Conservation (phyloP, 2,888 invertebrate species). For the Masnerella sp. region DNA sequence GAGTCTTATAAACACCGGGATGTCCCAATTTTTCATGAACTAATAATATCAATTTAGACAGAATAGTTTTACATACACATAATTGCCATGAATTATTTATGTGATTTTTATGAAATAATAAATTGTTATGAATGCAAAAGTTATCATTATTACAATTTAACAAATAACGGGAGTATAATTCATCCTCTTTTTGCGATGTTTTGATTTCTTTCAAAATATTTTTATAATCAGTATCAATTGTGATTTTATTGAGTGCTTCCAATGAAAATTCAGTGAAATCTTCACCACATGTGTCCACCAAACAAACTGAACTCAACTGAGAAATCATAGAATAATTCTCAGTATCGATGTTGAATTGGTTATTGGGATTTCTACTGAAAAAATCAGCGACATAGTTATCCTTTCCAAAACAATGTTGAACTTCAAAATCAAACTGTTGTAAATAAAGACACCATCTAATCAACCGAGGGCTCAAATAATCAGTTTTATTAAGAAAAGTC, state of each 20-base stretch:
- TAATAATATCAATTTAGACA: conserved; percentile 8
- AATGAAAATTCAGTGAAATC: no score
- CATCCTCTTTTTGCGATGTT: neutral
- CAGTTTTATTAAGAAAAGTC: conserved; percentile 4
- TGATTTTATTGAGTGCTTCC: no score
- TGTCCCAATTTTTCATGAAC: conserved; percentile 25
- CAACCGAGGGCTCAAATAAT: neutral
- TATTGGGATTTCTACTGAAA: conserved; percentile 19
- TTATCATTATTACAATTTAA: no score
- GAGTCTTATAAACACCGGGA: conserved; percentile 24
- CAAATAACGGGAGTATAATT: no score
- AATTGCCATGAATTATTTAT: neutral
- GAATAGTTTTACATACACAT: neutral
- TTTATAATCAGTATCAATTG: no score
- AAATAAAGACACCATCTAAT: conserved; percentile 15
- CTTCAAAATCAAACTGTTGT: neutral
- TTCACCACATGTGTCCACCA: no score
- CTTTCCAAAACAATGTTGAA: neutral
- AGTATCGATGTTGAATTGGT: neutral
- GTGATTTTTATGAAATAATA: neutral
- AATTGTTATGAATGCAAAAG: neutral
- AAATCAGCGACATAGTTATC: conserved; percentile 2
- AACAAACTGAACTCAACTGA: neutral
- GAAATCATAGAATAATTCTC: neutral
- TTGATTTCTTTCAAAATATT: no score